Base-by-base conservation (phyloP, 2,888 invertebrate species). In the Metacarcinus magister region DNA sequence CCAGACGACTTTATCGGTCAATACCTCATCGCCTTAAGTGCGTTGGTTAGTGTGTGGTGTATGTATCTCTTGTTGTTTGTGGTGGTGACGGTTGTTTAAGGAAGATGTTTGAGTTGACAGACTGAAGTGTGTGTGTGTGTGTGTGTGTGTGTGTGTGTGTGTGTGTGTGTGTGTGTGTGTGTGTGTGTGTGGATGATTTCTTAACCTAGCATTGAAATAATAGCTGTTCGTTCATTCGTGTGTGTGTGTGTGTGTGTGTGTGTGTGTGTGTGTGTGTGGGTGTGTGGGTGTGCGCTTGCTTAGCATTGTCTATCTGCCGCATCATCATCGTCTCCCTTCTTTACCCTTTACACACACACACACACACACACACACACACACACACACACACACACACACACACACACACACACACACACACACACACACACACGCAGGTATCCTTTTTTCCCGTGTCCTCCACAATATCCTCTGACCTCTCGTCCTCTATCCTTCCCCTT, bases 351-450 rank as follows among this genome's bases (percentile, higher is more conserved):
- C 93, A 93, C 93, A 60, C 93, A 93, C 93, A 60, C 93, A 92
- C 92, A 92, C 92, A 92, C 92, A 48, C 92, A 92, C 92, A 48
- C 92, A 92, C 92, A 48, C 92, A 92, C 92, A 48, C 92, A 92
- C 92, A 48, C 92, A 92, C 92, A 48, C 92, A 92, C 92, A 48
- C 92, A 92, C 92, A 48, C 92, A 92, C 92, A 48, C 92, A 92
- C 92, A 48, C 92, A 93, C 93, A 60, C 93, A 93, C 93, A 54
- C 93, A 93, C 93, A 93, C 93, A 93, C 93, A 93, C 93, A 93
- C 93, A 93, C 93, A 93, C 93, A 93, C 93, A 93, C 93, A 28
- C 93, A 93, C 16, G n/a, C 19, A 67, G 4, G 23, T 2, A 2
- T 23, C 60, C 19, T 48, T 23, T 54, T 60, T 48, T 60, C 93